Conservation (phyloP, 1,140 invertebrate species). For the Bombus huntii region DNA sequence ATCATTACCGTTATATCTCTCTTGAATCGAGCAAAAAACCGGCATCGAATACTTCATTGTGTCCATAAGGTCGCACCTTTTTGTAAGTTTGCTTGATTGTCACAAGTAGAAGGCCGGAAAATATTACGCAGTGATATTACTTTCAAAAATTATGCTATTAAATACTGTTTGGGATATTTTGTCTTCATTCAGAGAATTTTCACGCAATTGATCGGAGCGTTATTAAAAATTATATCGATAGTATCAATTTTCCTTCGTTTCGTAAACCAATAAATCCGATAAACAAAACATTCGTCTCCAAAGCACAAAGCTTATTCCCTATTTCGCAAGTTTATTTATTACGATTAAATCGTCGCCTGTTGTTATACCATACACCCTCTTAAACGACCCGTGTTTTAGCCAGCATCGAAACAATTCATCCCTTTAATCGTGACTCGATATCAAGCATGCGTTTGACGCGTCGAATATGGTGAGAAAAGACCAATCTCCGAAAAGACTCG, state of each 20-base stretch:
- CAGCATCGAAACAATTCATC: background rate
- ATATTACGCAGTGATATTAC: background rate
- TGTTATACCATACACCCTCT: no score
- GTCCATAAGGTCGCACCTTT: conserved; percentile 19
- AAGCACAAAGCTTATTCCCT: no score
- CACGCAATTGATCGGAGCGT: no score
- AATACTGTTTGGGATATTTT: background rate
- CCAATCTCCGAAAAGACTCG: no score
- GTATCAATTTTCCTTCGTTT: no score
- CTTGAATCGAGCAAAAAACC: conserved; percentile 25
- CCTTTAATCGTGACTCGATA: background rate
- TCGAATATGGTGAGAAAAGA: background rate
- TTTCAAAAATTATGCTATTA: conserved; percentile 3
- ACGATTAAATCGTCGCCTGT: background rate
- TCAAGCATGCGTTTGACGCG: background rate
- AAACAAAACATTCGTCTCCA: no score
- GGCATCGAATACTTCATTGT: conserved; percentile 5
- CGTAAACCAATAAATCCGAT: no score
- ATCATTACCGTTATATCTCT: conserved; percentile 40
- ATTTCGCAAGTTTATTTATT: no score
- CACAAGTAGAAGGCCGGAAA: background rate
- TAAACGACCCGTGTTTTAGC: background rate
- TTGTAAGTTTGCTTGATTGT: background rate
- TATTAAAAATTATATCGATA: no score
- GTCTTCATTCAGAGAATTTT: no score